These are phyloP conservation scores for Hormiphora californensis DNA, from an alignment of 37 sponge, comb jelly and placozoan species.

Conservation along the genomic window DNA sequence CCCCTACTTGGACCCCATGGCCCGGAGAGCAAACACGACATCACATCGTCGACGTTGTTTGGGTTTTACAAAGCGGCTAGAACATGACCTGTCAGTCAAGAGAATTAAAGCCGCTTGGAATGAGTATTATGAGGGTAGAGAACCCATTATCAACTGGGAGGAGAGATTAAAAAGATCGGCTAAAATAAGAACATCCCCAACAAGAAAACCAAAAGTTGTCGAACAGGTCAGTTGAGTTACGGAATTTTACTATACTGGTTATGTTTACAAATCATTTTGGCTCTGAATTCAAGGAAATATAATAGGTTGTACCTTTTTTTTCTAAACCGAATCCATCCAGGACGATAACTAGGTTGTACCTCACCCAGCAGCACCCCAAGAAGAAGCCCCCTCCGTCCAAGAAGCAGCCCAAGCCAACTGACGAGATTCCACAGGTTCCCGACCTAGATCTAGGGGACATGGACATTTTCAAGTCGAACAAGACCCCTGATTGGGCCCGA, in stretches of 20 bases:
- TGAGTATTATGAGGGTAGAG: not conserved
- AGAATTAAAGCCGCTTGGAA: constrained; percentile 12
- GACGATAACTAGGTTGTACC: too few species aligned
- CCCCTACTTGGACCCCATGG: not conserved
- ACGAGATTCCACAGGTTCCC: not conserved
- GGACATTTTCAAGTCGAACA: constrained; percentile 25
- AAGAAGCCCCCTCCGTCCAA: not conserved
- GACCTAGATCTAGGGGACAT: constrained; percentile 10
- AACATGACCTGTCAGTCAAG: not conserved
- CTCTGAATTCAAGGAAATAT: too few species aligned
- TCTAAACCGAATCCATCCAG: too few species aligned
- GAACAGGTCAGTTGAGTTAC: not conserved
- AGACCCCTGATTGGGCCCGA: constrained; percentile 39
- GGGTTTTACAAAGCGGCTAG: constrained; percentile 5
- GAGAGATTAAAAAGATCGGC: too few species aligned
- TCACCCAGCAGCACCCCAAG: not conserved
- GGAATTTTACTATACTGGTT: not conserved
- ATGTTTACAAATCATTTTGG: too few species aligned
- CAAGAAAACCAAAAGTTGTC: not conserved
- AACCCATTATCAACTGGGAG: not conserved
- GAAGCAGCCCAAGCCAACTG: not conserved
- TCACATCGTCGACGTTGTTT: not conserved
- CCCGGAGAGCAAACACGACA: too few species aligned
- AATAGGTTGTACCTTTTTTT: too few species aligned
- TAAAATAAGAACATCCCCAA: not conserved